Conservation (phyloP, 2,113 vertebrate genomes). For the Ellobius talpinus region DNA sequence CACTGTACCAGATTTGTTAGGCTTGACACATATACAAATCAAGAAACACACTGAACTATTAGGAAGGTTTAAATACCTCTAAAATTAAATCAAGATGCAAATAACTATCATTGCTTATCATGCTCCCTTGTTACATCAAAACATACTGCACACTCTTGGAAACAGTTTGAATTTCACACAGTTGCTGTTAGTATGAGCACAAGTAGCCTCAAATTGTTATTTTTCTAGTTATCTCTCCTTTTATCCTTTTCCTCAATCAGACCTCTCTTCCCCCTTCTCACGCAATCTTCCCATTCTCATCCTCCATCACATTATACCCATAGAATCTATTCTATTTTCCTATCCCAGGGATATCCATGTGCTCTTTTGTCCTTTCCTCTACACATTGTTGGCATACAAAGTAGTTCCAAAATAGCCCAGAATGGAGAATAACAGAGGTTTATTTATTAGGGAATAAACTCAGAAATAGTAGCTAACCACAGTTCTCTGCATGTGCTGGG, state of each 20-base stretch:
- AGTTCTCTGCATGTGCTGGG: no score
- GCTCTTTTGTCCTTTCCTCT: no score
- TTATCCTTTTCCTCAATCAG: not conserved
- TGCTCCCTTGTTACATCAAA: not conserved
- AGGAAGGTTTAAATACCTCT: not conserved
- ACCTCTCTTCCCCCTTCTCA: not conserved
- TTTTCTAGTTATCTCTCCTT: not conserved
- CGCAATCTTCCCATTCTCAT: not conserved
- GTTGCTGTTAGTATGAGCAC: not conserved
- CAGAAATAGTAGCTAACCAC: no score
- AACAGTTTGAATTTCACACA: not conserved
- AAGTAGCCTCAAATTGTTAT: not conserved
- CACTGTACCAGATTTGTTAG: not conserved
- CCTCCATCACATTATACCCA: not conserved
- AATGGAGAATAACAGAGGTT: no score
- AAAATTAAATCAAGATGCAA: not conserved
- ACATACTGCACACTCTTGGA: not conserved
- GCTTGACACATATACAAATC: not conserved
- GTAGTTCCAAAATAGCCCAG: no score
- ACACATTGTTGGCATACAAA: no score
- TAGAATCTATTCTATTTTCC: not conserved
- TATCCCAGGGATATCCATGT: not conserved
- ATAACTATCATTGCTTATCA: not conserved
- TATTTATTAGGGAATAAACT: no score
- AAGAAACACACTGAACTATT: not conserved